Conservation (phyloP, 2,113 vertebrate species). For the Hippocampus guttulatus region DNA sequence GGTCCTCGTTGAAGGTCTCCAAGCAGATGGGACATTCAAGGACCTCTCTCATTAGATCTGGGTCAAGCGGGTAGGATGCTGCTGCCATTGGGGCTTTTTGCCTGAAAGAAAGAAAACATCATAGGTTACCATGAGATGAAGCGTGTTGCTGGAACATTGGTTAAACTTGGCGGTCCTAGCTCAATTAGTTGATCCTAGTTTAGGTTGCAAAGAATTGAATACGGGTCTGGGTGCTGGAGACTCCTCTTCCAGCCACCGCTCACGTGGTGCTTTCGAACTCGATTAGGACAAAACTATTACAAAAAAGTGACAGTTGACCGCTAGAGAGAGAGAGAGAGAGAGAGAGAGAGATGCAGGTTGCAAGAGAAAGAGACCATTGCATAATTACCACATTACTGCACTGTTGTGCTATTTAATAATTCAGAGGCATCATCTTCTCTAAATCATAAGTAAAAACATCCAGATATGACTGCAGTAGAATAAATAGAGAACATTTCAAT, state of each 20-base stretch:
- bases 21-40: slow-evolving; percentile 96
- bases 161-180: neutral
- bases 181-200: neutral
- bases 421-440: neutral
- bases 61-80: slow-evolving; percentile 77
- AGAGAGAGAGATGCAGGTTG: no score
- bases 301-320: no score
- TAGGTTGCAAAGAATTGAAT: neutral
- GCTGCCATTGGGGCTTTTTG: slow-evolving; percentile 73
- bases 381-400: neutral
- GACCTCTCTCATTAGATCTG: slow-evolving; percentile 88
- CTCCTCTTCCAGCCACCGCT: neutral
- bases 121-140: neutral
- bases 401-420: neutral
- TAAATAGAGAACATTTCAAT: neutral
- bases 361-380: no score
- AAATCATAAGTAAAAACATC: neutral
- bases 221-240: neutral
- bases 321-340: no score
- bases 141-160: neutral
- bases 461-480: neutral
- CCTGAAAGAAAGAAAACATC: slow-evolving; percentile 12
- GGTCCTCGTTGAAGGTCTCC: slow-evolving; percentile 90
- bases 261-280: no score
- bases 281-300: no score